phyloP scores from a whole-genome alignment of 1,140 invertebrate species.

The Pseudomyrmex sp. region DNA sequence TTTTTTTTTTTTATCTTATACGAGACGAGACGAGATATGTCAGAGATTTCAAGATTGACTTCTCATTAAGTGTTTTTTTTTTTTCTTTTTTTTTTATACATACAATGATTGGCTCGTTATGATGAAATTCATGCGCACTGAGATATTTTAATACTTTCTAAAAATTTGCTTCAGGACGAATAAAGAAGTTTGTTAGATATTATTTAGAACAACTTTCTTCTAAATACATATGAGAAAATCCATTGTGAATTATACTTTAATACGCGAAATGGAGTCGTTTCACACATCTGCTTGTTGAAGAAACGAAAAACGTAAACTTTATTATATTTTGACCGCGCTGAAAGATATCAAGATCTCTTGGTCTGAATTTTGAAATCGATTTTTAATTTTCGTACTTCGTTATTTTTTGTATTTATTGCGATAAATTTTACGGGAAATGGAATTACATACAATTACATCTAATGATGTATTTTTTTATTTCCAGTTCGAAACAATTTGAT shows the following conservation, averaged over 20 bases:
- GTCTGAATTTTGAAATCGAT: no score
- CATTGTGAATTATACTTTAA: constrained; percentile 1
- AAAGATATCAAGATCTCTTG: constrained; percentile 19
- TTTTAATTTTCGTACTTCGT: no score
- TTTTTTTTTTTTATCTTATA: no score
- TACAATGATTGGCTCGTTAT: neutral
- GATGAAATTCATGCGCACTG: constrained; percentile 2
- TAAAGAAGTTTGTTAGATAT: constrained; percentile 21
- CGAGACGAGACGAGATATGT: constrained; percentile 27
- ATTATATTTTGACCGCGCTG: neutral
- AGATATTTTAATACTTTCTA: constrained; percentile 37
- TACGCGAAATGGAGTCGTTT: constrained; percentile 9
- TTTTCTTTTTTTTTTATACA: no score
- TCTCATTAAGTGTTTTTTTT: constrained; percentile 36
- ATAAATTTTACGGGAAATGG: no score
- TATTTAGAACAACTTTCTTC: constrained; percentile 33
- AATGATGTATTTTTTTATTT: neutral
- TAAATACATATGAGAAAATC: constrained; percentile 1
- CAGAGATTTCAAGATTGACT: constrained; percentile 48
- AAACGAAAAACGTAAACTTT: constrained; percentile 3
- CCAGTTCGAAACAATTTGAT: no score
- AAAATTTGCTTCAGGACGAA: constrained; percentile 35
- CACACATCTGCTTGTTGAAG: neutral
- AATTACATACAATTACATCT: no score
- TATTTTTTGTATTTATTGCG: no score